Conservation (phyloP, 2,888 invertebrate species). For the Myathropa florea region DNA sequence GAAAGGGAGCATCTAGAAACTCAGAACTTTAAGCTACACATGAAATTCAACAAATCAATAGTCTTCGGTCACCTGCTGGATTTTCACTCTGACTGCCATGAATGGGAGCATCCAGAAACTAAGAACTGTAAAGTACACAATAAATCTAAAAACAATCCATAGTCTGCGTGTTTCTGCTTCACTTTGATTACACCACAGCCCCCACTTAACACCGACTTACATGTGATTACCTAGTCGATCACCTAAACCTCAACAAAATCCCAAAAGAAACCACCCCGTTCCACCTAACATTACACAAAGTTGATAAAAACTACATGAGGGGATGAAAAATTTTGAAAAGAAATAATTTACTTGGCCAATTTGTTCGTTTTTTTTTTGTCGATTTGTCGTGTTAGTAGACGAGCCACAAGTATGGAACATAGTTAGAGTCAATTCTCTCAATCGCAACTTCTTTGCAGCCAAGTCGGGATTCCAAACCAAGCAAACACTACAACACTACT, state of each 20-base stretch:
- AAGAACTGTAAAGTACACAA: too few species aligned
- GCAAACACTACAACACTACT: conserved; percentile 31
- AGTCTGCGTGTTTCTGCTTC: too few species aligned
- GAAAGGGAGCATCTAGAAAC: too few species aligned
- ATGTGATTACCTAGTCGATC: not conserved
- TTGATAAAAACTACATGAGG: not conserved
- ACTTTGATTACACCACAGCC: not conserved
- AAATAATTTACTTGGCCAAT: not conserved
- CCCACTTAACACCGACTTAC: not conserved
- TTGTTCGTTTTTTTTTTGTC: not conserved
- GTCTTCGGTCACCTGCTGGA: too few species aligned
- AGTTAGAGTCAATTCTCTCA: not conserved
- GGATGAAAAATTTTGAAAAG: conserved; percentile 10
- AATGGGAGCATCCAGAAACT: too few species aligned
- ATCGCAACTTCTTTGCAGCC: not conserved
- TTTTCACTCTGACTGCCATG: too few species aligned
- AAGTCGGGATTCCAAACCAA: conserved; percentile 30
- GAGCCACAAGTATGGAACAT: conserved; percentile 17
- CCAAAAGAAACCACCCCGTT: not conserved
- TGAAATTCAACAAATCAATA: too few species aligned
- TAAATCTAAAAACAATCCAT: too few species aligned
- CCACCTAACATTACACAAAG: not conserved
- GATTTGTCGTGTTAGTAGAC: conserved; percentile 27
- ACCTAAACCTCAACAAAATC: not conserved
- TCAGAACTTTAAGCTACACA: too few species aligned